Percentiles rank a stretch among this genome's conserved stretches.
Evolutionary conservation across 2,797 vertebrate species (phyloP).

Genomic region (Macropus fuliginosus): DNA sequence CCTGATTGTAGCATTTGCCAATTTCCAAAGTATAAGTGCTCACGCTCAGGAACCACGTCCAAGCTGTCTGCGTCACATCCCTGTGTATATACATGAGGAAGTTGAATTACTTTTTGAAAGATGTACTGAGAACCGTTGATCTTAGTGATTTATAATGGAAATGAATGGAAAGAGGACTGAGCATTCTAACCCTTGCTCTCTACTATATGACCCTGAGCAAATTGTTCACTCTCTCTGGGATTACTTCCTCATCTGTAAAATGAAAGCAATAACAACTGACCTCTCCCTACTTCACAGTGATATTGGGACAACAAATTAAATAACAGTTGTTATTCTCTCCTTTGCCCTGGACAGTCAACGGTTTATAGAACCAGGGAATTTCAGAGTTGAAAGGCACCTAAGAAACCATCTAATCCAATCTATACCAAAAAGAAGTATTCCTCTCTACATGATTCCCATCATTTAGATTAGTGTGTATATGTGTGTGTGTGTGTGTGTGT

Average conservation of each 20-base stretch:
- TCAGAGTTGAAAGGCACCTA: background rate
- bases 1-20: background rate
- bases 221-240: conserved; percentile 39
- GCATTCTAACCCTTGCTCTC: background rate
- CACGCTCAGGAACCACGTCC: background rate
- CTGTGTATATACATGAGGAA: conserved; percentile 3
- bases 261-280: conserved; percentile 32
- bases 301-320: background rate
- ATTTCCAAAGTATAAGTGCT: background rate
- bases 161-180: conserved; percentile 5
- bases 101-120: conserved; percentile 30
- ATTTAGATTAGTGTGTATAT: background rate
- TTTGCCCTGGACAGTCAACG: background rate
- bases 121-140: conserved; percentile 37
- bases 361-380: background rate
- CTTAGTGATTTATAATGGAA: conserved; percentile 51
- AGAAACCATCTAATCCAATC: background rate
- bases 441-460: background rate
- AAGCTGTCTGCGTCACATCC: background rate
- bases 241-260: conserved; percentile 62
- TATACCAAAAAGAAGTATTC: background rate
- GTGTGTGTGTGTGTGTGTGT: background rate
- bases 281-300: conserved; percentile 34
- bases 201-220: background rate
- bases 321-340: background rate